These are phyloP conservation scores for Brenthis hecate DNA, from an alignment of 2,888 invertebrate genomes.

Conservation along the genomic window DNA sequence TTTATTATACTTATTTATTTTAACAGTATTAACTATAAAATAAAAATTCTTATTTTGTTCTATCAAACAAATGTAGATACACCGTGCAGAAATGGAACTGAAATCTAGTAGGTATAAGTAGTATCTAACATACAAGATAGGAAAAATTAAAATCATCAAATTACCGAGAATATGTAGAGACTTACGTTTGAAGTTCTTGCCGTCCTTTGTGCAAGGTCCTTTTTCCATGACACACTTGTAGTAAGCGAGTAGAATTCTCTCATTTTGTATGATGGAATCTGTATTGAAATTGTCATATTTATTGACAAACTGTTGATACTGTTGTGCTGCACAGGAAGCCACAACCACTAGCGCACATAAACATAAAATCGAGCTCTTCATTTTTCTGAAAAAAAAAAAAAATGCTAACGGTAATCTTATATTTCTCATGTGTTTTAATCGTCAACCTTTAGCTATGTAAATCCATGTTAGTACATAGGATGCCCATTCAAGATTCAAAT, in stretches of 20 bases:
- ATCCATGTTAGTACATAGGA: too few relatives aligned
- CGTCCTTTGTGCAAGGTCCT: slow-evolving; percentile 76
- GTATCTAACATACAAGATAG: neutral
- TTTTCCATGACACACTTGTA: slow-evolving; percentile 79
- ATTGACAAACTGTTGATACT: slow-evolving; percentile 51
- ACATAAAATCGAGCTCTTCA: slow-evolving; percentile 59
- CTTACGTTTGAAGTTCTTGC: slow-evolving; percentile 76
- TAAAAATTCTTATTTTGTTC: too few relatives aligned
- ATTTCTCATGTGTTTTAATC: too few relatives aligned
- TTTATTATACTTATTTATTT: too few relatives aligned
- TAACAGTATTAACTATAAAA: too few relatives aligned
- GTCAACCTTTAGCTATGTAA: too few relatives aligned
- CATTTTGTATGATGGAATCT: slow-evolving; percentile 72
- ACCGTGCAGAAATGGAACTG: too few relatives aligned
- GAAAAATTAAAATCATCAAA: neutral
- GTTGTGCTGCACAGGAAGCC: slow-evolving; percentile 59
- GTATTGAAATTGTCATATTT: slow-evolving; percentile 75
- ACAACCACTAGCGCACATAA: slow-evolving; percentile 65
- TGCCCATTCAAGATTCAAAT: too few relatives aligned
- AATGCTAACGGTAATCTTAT: neutral
- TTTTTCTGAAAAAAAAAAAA: slow-evolving; percentile 47
- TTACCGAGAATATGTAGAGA: slow-evolving; percentile 27
- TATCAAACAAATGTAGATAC: too few relatives aligned
- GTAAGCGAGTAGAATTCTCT: slow-evolving; percentile 72
- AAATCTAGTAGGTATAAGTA: neutral